phyloP scores from a whole-genome alignment of 2,113 vertebrate species.

The Dolichotis patagonum region DNA sequence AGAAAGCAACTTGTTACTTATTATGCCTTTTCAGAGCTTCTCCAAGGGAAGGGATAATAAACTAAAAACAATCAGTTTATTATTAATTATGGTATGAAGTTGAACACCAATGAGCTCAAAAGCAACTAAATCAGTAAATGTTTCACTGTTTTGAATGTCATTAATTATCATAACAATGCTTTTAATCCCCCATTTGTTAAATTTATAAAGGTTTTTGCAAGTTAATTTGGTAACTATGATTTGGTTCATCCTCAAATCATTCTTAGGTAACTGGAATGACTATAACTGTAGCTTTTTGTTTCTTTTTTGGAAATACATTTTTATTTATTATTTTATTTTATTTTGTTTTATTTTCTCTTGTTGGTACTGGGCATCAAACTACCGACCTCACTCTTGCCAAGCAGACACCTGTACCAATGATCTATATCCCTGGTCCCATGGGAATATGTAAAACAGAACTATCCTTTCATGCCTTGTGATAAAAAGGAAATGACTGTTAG shows the following conservation, averaged over 20 bases:
- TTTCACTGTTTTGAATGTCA: neutral
- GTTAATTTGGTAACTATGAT: neutral
- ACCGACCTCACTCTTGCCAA: too few species aligned
- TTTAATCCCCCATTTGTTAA: slow-evolving; percentile 2
- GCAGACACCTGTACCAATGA: too few species aligned
- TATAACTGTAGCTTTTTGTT: neutral
- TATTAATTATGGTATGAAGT: neutral
- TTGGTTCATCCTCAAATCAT: neutral
- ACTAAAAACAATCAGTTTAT: neutral
- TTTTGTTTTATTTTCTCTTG: too few species aligned
- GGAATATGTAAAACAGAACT: neutral
- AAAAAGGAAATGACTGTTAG: neutral
- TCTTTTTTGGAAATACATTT: too few species aligned
- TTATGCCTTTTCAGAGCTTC: neutral
- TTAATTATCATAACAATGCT: neutral
- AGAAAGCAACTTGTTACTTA: neutral
- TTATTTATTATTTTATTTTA: too few species aligned
- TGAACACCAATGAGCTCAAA: neutral
- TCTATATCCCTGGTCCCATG: too few species aligned
- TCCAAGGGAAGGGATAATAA: neutral
- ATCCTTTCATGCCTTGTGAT: neutral
- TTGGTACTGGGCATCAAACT: too few species aligned
- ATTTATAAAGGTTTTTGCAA: neutral
- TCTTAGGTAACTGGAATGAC: neutral
- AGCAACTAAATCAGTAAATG: neutral